Base-by-base conservation (phyloP, 1,140 invertebrate genomes). In the Paralvinella palmiformis region DNA sequence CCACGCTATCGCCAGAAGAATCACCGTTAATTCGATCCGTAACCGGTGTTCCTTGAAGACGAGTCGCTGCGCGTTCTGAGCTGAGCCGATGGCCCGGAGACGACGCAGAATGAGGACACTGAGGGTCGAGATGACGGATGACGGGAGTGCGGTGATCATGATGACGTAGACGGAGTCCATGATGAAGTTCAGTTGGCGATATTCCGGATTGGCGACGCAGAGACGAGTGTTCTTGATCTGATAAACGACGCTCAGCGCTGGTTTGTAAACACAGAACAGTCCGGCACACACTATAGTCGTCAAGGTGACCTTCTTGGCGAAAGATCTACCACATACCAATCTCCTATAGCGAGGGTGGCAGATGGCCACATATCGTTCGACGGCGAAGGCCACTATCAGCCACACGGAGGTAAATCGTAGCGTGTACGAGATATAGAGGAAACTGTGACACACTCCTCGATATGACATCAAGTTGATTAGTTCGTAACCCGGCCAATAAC, bases 351-450 rank as follows among this genome's bases (percentile, higher is more conserved):
- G 59, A 24, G 66, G 68, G 22, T 55, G 68, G 35, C 68, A 69
- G 0, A 69, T 63, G 20, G 63, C 68, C 53, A 69, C 71, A 67
- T 74, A 79, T 6, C 77, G 57, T 62, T 79, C 77, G 32, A 69
- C 64, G 0, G 77, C 76, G 56, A 79, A 77, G 22, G 70, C 69
- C 0, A 75, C 77, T 4, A 79, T 66, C 36, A 77, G 48, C 75
- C 75, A 79, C 4, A 75, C 71, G 0, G 75, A 77, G 32, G 75
- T 35, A 61, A 79, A 77, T 3, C 77, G 68, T 7, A 65, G 69
- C 29, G 72, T 65, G 59, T 77, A 77, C 41, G 67, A 67, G 0
- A 77, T 37, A 59, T 73, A 77, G 3, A 73, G 37, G 4, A 71
- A 66, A 2, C 70, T 48, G 50, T 79, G 75, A 65, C 77, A 79